Percentiles rank a stretch among this genome's conserved stretches.
Evolutionary conservation across 2,888 invertebrate genomes (phyloP).

Genomic region (Aradus depressus): DNA sequence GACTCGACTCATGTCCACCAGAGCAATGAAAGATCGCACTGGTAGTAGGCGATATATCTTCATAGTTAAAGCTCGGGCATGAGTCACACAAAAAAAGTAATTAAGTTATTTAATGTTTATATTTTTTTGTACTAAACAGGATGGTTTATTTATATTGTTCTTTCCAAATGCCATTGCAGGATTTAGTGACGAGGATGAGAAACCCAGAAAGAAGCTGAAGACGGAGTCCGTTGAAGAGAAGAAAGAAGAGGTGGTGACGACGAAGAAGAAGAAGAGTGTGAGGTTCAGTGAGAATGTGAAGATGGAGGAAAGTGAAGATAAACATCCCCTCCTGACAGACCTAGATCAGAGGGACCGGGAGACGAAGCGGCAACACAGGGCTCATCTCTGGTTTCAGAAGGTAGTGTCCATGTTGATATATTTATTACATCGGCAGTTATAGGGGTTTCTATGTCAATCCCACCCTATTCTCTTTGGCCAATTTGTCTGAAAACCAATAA

Average conservation of each 20-base stretch:
- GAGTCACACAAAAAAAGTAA: no score
- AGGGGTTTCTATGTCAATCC: slow-evolving; percentile 5
- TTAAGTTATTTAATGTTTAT: no score
- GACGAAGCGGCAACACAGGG: slow-evolving; percentile 61
- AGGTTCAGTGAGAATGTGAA: slow-evolving; percentile 25
- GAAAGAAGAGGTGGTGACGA: slow-evolving; percentile 39
- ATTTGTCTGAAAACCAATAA: no score
- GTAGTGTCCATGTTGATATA: slow-evolving; percentile 29
- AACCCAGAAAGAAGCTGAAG: slow-evolving; percentile 38
- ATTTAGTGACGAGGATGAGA: slow-evolving; percentile 47
- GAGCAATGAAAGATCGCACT: no score
- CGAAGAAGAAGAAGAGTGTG: slow-evolving; percentile 30
- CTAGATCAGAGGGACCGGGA: slow-evolving; percentile 64
- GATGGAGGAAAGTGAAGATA: slow-evolving; percentile 30
- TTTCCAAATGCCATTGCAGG: slow-evolving; percentile 1
- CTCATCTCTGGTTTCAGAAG: slow-evolving; percentile 78
- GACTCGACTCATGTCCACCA: no score
- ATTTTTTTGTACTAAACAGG: slow-evolving; percentile 9
- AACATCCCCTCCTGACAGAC: slow-evolving; percentile 67
- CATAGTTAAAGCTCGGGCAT: no score
- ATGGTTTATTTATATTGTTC: slow-evolving; percentile 1
- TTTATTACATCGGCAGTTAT: no score
- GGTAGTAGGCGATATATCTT: no score
- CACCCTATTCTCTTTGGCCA: no score
- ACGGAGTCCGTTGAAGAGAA: slow-evolving; percentile 45